Conservation (phyloP, 2,888 invertebrate species). For the Thumatha senex region DNA sequence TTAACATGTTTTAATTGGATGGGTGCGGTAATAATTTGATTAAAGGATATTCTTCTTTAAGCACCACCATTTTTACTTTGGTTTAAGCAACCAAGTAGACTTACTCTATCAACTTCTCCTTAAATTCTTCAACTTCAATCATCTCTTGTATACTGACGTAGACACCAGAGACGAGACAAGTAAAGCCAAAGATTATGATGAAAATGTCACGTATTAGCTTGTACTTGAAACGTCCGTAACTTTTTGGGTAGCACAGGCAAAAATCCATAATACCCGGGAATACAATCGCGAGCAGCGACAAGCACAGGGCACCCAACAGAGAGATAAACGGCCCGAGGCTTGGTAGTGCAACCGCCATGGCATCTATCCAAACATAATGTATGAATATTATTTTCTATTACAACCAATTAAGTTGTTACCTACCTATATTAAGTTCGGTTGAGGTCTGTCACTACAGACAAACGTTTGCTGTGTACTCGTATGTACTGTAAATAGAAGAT, state of each 20-base stretch:
- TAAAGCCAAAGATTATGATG: not conserved
- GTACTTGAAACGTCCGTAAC: constrained; percentile 15
- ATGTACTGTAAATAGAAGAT: no score
- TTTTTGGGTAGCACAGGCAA: constrained; percentile 61
- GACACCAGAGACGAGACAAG: constrained; percentile 2
- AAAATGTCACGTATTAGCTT: constrained; percentile 2
- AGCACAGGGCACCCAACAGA: constrained; percentile 93
- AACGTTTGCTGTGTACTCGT: no score
- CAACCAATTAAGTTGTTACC: no score
- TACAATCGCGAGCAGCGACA: constrained; percentile 92
- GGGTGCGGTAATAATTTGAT: no score
- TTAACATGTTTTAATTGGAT: no score
- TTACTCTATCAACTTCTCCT: no score
- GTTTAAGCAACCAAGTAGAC: no score
- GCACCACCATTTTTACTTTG: no score
- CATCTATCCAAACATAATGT: not conserved
- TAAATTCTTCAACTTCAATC: not conserved
- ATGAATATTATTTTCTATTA: not conserved
- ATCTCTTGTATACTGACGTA: constrained; percentile 5
- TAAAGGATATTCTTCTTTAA: no score
- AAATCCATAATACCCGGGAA: constrained; percentile 87
- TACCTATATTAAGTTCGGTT: no score
- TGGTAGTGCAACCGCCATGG: constrained; percentile 85
- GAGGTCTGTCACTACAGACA: no score
- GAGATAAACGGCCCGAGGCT: constrained; percentile 90